phyloP scores from a whole-genome alignment of 2,113 vertebrate genomes.

The Anoplopoma fimbria region DNA sequence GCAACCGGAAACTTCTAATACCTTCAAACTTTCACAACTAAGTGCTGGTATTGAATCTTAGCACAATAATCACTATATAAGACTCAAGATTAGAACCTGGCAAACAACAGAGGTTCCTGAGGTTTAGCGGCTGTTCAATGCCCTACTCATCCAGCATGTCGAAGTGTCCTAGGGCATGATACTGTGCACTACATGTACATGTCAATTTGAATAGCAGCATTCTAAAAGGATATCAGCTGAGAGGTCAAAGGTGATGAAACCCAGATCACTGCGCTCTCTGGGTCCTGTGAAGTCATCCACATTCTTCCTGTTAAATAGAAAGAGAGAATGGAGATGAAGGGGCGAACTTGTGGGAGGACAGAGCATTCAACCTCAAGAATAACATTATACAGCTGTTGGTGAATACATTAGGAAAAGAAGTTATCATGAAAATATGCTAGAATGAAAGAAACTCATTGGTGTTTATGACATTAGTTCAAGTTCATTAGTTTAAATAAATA shows the following conservation, averaged over 20 bases:
- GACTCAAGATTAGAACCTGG: background rate
- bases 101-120: background rate
- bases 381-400: background rate
- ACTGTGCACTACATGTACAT: background rate
- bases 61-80: too few relatives aligned
- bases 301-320: conserved; percentile 89
- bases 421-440: background rate
- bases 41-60: background rate
- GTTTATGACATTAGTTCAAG: background rate
- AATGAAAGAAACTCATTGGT: background rate
- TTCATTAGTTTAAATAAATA: background rate
- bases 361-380: background rate
- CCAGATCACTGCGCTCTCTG: conserved; percentile 96
- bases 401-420: background rate
- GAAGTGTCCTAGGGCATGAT: background rate
- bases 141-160: background rate
- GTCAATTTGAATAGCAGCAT: background rate
- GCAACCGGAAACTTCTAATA: background rate
- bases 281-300: conserved; percentile 98
- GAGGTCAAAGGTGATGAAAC: conserved; percentile 96
- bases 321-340: conserved; percentile 35
- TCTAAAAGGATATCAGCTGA: conserved; percentile 95
- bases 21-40: background rate
- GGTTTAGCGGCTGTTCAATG: background rate
- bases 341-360: background rate